phyloP scores from a whole-genome alignment of 2,888 invertebrate genomes.

The Clitarchus hookeri region DNA sequence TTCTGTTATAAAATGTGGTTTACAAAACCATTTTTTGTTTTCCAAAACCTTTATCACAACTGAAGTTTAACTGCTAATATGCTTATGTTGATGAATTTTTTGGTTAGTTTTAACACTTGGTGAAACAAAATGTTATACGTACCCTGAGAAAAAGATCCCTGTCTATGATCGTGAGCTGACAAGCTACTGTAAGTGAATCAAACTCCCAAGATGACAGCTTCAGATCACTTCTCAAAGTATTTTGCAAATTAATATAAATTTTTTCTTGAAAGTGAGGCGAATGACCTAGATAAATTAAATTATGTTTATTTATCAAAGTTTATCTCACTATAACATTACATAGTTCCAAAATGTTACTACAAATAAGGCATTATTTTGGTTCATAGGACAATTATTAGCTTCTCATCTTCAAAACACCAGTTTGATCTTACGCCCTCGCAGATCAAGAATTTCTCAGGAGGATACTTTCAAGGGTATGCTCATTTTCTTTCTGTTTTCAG shows the following conservation, averaged over 20 bases:
- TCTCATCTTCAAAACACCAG: no score
- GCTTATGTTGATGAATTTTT: no score
- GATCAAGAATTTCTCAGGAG: no score
- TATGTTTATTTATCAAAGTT: background rate
- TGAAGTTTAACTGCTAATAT: no score
- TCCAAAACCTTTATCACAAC: no score
- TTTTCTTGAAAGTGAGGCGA: background rate
- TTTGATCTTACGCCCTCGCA: no score
- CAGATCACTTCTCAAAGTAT: slow-evolving; percentile 46
- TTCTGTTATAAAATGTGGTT: no score
- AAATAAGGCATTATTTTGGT: background rate
- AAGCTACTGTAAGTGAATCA: slow-evolving; percentile 58
- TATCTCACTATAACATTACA: background rate
- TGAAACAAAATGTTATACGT: background rate
- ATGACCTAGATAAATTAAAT: background rate
- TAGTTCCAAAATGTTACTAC: background rate
- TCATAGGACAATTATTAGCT: no score
- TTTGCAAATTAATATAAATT: background rate
- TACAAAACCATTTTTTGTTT: no score
- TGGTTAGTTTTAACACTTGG: no score
- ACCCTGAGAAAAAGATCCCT: slow-evolving; percentile 57
- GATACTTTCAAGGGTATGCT: no score
- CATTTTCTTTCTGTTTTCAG: no score
- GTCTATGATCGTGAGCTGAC: slow-evolving; percentile 60
- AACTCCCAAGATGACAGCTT: slow-evolving; percentile 59